These are phyloP conservation scores for Athene noctua DNA, from an alignment of 2,113 vertebrate species.

Conservation along the genomic window DNA sequence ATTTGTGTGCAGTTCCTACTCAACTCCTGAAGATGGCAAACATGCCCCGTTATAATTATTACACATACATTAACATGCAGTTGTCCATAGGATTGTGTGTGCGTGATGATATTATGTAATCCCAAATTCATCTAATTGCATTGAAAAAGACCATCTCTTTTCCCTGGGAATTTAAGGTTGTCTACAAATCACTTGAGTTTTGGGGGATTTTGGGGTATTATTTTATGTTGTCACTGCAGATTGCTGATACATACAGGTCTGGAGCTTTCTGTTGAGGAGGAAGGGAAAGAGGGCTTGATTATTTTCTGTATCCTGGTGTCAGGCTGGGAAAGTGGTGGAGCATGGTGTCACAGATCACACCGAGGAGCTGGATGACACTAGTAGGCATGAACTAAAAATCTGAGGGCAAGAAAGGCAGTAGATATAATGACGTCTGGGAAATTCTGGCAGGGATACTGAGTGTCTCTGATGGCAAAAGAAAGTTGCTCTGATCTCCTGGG, in stretches of 20 bases:
- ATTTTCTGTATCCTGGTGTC: not conserved
- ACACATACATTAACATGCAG: rapidly evolving
- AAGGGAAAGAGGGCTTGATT: not conserved
- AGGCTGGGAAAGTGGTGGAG: not conserved
- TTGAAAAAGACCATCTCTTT: not conserved
- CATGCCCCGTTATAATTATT: not conserved
- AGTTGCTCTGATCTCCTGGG: not conserved
- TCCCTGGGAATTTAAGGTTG: not conserved
- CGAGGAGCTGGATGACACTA: rapidly evolving
- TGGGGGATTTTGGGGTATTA: too few relatives aligned
- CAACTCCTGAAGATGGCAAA: conserved; percentile 45
- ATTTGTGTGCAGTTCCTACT: not conserved
- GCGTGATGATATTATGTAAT: not conserved
- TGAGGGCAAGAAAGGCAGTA: not conserved
- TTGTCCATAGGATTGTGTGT: not conserved
- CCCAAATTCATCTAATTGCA: not conserved
- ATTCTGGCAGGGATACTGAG: not conserved
- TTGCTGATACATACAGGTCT: not conserved
- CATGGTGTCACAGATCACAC: rapidly evolving
- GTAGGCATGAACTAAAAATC: not conserved
- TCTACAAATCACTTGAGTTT: not conserved
- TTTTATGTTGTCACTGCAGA: not conserved
- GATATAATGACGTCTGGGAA: not conserved
- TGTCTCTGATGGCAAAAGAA: not conserved
- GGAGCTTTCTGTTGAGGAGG: not conserved